These are phyloP conservation scores for Dasypolia templi DNA, from an alignment of 2,888 invertebrate genomes.

Conservation along the genomic window DNA sequence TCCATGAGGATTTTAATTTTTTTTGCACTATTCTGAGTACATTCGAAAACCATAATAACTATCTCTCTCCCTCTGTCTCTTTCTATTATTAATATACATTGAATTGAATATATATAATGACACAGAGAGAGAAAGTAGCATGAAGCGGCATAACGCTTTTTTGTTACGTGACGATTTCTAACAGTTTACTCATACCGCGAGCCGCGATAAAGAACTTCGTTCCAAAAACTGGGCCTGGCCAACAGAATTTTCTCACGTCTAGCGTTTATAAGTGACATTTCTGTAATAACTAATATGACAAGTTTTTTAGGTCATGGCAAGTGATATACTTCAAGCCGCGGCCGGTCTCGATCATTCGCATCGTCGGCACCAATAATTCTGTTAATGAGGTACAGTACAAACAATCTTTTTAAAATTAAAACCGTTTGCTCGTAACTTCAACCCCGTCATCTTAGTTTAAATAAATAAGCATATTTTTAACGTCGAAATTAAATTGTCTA, in stretches of 20 bases:
- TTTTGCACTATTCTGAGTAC: too few relatives aligned
- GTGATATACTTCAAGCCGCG: conserved; percentile 95
- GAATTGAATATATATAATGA: too few relatives aligned
- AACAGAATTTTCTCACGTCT: not conserved
- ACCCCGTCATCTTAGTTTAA: too few relatives aligned
- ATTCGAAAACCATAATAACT: too few relatives aligned
- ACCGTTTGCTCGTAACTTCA: not conserved
- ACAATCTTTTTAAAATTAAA: too few relatives aligned
- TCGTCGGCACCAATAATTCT: conserved; percentile 99
- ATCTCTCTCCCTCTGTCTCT: too few relatives aligned
- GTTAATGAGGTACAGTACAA: conserved; percentile 95
- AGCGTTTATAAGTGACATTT: not conserved
- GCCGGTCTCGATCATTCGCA: conserved; percentile 97
- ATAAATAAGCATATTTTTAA: not conserved
- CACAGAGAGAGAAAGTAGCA: too few relatives aligned
- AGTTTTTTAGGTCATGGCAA: conserved; percentile 96
- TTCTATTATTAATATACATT: too few relatives aligned
- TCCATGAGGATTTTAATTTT: too few relatives aligned
- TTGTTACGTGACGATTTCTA: not conserved
- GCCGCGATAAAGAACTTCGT: not conserved
- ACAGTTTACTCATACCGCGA: not conserved
- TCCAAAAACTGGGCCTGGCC: too few relatives aligned
- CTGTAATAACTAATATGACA: not conserved
- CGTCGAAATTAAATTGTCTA: too few relatives aligned
- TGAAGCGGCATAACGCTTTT: not conserved